Conservation (phyloP, 2,797 vertebrate genomes). For the Sardinella longiceps region DNA sequence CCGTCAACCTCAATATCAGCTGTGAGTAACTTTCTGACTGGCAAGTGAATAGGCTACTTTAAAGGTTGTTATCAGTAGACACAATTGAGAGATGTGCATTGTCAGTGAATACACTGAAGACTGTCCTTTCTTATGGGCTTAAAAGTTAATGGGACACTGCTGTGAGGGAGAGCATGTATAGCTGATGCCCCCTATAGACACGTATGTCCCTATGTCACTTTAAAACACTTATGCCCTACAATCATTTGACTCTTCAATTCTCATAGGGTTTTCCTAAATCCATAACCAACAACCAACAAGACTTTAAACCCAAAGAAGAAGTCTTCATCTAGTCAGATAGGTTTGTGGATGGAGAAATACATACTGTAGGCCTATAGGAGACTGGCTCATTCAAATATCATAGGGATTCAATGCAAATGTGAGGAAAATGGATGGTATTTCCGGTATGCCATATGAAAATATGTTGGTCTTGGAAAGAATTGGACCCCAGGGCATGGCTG, state of each 20-base stretch:
- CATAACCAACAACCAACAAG: too few relatives aligned
- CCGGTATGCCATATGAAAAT: neutral
- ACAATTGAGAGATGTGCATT: neutral
- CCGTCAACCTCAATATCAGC: slow-evolving; percentile 63
- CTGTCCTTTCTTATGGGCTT: too few relatives aligned
- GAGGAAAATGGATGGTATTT: neutral
- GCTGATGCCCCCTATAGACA: too few relatives aligned
- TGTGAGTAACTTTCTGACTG: slow-evolving; percentile 70
- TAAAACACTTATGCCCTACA: neutral
- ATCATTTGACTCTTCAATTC: neutral
- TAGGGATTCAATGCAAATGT: neutral
- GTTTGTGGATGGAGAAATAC: neutral
- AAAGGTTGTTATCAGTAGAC: neutral
- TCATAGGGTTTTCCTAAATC: neutral
- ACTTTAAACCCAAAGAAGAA: too few relatives aligned
- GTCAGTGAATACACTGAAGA: neutral
- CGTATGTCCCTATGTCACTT: too few relatives aligned
- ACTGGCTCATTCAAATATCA: neutral
- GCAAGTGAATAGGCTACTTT: neutral
- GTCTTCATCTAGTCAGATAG: neutral
- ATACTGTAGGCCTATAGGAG: neutral
- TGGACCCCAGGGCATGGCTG: neutral
- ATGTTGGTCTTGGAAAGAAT: neutral
- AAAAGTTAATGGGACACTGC: too few relatives aligned
- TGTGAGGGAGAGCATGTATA: too few relatives aligned